Percentiles rank a stretch among this genome's conserved stretches.
Conservation (phyloP, 2,888 invertebrate genomes). For the Dicycla oo region DNA sequence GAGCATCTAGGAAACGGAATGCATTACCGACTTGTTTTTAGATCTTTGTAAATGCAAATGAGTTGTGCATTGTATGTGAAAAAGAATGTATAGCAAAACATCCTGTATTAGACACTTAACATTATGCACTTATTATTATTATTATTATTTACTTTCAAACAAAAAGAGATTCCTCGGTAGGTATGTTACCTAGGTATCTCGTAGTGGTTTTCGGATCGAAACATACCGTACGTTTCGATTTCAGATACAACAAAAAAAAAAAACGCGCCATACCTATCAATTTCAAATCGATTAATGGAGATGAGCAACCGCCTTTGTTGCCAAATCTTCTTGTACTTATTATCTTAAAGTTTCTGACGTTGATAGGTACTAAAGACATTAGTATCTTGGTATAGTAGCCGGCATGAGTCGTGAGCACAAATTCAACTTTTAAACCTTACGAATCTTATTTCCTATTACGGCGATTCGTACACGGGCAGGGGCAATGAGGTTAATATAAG, state of each 20-base stretch:
- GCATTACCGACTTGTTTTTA: conserved; percentile 20
- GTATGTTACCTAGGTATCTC: no score
- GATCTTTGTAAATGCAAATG: conserved; percentile 38
- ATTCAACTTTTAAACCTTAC: no score
- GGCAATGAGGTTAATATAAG: no score
- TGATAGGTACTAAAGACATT: background rate
- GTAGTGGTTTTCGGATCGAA: no score
- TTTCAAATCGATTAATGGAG: background rate
- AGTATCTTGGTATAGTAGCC: no score
- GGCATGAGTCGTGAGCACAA: no score
- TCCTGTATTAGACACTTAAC: conserved; percentile 10
- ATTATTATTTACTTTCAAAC: background rate
- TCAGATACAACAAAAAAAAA: no score
- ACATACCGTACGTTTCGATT: no score
- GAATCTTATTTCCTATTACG: no score
- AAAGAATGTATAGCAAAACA: conserved; percentile 31
- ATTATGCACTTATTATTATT: background rate
- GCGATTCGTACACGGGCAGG: no score
- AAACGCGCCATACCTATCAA: no score
- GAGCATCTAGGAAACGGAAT: conserved; percentile 30
- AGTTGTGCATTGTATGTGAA: conserved; percentile 17
- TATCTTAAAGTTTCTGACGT: background rate
- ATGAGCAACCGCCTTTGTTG: background rate
- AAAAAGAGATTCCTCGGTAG: background rate
- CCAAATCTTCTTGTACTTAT: background rate